Percentiles rank a stretch among this genome's conserved stretches.
phyloP scores from a whole-genome alignment of 2,888 invertebrate genomes.

The Polydrusus pterygomalis region DNA sequence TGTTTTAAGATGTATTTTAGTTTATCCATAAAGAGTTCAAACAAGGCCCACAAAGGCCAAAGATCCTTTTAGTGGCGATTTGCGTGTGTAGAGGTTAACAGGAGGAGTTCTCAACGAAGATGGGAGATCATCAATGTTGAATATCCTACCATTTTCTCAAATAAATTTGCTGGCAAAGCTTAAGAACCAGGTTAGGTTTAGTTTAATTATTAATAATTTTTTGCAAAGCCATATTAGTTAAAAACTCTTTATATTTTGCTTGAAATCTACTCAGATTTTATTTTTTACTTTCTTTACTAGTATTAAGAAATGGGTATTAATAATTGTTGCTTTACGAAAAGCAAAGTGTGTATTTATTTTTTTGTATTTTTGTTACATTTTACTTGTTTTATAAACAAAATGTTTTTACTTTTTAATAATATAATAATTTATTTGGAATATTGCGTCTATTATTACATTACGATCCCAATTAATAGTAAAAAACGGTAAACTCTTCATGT shows the following conservation, averaged over 20 bases:
- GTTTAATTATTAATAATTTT: background rate
- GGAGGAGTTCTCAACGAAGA: too few species aligned
- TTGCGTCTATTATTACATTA: background rate
- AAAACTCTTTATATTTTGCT: constrained; percentile 7
- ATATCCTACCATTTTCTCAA: background rate
- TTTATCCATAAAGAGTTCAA: too few species aligned
- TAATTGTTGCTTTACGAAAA: constrained; percentile 4
- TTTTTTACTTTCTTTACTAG: constrained; percentile 1
- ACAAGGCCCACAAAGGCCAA: too few species aligned
- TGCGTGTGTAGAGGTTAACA: too few species aligned
- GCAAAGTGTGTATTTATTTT: constrained; percentile 21
- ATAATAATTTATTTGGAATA: constrained; percentile 43
- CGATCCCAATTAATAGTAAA: background rate
- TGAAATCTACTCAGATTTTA: constrained; percentile 7
- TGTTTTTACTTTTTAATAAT: constrained; percentile 45
- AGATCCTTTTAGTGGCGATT: too few species aligned
- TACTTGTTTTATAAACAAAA: constrained; percentile 31
- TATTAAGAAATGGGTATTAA: background rate
- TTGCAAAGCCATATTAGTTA: constrained; percentile 12
- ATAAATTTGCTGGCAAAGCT: background rate
- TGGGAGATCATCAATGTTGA: too few species aligned
- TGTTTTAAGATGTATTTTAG: too few species aligned
- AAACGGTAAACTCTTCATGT: background rate
- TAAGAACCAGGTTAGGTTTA: background rate
- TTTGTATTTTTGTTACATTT: constrained; percentile 35